phyloP scores from a whole-genome alignment of 2,113 vertebrate genomes.

The Rhinolophus sinicus region DNA sequence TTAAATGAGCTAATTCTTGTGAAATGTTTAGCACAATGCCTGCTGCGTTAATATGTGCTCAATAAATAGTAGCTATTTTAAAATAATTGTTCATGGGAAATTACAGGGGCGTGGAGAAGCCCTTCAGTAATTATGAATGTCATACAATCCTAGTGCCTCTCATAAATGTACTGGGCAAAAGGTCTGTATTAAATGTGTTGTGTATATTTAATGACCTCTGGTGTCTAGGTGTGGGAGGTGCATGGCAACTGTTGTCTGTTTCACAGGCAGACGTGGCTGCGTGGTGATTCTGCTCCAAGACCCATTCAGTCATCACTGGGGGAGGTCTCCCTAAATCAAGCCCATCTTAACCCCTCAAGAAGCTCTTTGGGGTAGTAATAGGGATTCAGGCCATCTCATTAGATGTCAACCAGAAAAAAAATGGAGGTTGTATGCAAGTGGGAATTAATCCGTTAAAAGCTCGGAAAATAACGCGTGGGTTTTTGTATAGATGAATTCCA shows the following conservation, averaged over 20 bases:
- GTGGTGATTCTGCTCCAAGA: background rate
- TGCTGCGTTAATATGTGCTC: background rate
- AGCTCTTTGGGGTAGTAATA: slow-evolving; percentile 10
- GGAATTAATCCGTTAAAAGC: slow-evolving; percentile 66
- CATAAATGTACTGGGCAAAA: background rate
- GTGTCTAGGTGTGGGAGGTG: background rate
- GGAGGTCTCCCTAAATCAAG: background rate
- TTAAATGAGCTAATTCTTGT: background rate
- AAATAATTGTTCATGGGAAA: slow-evolving; percentile 32
- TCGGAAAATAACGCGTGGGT: slow-evolving; percentile 58
- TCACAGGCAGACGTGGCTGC: background rate
- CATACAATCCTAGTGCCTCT: background rate
- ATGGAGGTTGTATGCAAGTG: background rate
- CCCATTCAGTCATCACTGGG: background rate
- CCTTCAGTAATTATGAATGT: background rate
- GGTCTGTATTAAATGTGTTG: background rate
- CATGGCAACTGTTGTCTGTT: background rate
- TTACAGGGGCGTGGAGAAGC: background rate
- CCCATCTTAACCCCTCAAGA: background rate
- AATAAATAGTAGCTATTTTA: slow-evolving; percentile 32
- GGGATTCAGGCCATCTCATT: background rate
- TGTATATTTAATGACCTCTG: background rate
- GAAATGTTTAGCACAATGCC: background rate
- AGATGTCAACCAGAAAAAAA: background rate
- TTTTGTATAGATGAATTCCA: slow-evolving; percentile 54